Evolutionary conservation across 2,797 vertebrate species (phyloP).

Genomic region (Poecilia velifera): DNA sequence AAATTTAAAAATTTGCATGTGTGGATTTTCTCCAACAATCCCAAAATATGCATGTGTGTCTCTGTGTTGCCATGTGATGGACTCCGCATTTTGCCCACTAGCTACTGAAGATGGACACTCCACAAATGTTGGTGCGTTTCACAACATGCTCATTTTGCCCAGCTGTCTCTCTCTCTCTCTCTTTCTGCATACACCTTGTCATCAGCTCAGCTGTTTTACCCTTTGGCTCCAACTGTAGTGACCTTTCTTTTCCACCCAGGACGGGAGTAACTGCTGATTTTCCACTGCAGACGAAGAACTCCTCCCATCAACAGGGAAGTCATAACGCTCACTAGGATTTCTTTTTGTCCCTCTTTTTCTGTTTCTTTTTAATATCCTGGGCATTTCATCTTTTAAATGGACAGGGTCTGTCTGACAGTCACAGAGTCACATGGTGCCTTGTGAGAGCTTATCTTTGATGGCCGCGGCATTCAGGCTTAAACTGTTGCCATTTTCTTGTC

Average conservation of each 20-base stretch:
- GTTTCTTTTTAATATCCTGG: not conserved
- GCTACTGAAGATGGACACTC: conserved; percentile 4
- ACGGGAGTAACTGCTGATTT: conserved; percentile 47
- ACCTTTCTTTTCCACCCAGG: conserved; percentile 59
- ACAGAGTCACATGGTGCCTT: conserved; percentile 9
- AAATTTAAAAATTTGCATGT: too few relatives aligned
- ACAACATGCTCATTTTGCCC: conserved; percentile 1
- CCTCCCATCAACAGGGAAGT: conserved; percentile 52
- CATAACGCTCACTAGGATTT: conserved; percentile 36
- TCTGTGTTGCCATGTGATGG: too few relatives aligned
- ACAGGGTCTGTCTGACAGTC: not conserved
- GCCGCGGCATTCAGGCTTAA: not conserved
- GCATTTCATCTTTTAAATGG: conserved; percentile 22
- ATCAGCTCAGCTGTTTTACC: conserved; percentile 52
- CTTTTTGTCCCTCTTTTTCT: not conserved
- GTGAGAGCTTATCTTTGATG: not conserved
- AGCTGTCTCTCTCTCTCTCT: not conserved
- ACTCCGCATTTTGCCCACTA: too few relatives aligned
- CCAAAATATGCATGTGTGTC: too few relatives aligned
- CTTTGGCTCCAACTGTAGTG: conserved; percentile 54
- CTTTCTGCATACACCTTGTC: conserved; percentile 44
- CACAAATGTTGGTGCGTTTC: conserved; percentile 21
- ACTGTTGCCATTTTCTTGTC: not conserved
- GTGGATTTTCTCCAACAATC: too few relatives aligned
- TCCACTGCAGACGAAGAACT: conserved; percentile 42